Evolutionary conservation across 2,888 invertebrate species (phyloP).

Genomic region (Orthosia cruda): DNA sequence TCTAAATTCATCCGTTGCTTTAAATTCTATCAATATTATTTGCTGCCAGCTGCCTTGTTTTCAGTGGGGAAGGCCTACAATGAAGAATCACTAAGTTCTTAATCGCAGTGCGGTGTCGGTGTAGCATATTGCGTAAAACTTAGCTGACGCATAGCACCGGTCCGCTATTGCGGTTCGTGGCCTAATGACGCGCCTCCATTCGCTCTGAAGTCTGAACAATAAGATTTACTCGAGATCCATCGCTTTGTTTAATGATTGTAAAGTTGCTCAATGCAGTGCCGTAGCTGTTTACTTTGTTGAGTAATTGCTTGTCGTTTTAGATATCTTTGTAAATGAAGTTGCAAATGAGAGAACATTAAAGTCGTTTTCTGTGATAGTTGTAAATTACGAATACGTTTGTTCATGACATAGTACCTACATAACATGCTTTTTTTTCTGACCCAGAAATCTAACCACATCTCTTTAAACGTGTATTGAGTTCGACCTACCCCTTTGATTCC

Average conservation of each 20-base stretch:
- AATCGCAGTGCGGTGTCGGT: constrained; percentile 45
- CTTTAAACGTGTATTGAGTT: too few relatives aligned
- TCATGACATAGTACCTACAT: not conserved
- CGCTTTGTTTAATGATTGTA: constrained; percentile 43
- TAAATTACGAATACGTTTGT: not conserved
- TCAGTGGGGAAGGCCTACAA: not conserved
- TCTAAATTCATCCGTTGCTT: not conserved
- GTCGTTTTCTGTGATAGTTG: constrained; percentile 2
- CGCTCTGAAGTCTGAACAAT: constrained; percentile 38
- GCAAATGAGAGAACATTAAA: constrained; percentile 21
- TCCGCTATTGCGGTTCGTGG: constrained; percentile 25
- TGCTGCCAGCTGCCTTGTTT: not conserved
- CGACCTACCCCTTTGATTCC: too few relatives aligned
- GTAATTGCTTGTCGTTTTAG: constrained; percentile 10
- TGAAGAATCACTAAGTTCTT: not conserved
- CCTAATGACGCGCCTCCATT: constrained; percentile 33
- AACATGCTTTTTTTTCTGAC: not conserved
- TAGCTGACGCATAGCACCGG: constrained; percentile 39
- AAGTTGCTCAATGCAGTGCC: constrained; percentile 23
- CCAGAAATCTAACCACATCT: not conserved
- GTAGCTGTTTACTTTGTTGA: constrained; percentile 28
- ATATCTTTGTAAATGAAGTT: not conserved
- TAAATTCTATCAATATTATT: not conserved
- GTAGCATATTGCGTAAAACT: constrained; percentile 42
- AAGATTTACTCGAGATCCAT: constrained; percentile 23